Evolutionary conservation across 2,113 vertebrate species (phyloP), one percentile per base, ranked within the genome.

Genomic region (Echinops telfairi): DNA sequence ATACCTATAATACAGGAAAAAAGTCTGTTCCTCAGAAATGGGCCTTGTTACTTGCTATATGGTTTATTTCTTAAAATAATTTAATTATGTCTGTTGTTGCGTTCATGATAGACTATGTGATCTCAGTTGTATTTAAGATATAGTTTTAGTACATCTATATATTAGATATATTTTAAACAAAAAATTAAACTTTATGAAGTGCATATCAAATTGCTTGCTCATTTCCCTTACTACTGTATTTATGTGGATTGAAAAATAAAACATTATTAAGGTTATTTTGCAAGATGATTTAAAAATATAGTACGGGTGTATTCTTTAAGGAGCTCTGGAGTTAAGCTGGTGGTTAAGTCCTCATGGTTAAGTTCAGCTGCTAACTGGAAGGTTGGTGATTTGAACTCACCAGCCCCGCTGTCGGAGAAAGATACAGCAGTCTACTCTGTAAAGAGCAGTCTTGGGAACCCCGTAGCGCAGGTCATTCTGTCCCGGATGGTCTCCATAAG

Each of bases 21-120:
- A 29, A 33, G 12, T 79, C 9, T 88, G 92, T 76, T 85, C 33
- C 16, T 90, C 8, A 86, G 43, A 60, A 64, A 85, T 79, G 64
- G 88, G 17, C 33, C 43, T 27, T 86, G 19, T 53, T 90, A 60
- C 29, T 83, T 81, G 78, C 6, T 91, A 47, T 53, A 47, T 94
- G 22, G 6, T n/a, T 53, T 53, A 53, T 53, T 53, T 53, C 8
- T 86, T 92, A 95, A 31, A 89, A 58, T 90, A 76, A 88, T 95
- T 22, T 80, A 73, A 68, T 83, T 70, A 40, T 86, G 64, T 19
- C 29, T 68, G 6, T 53, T 83, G 6, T 53, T 89, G 43, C 68
- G 14, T n/a, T 4, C 0, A 83, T 16, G 66, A 47, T 86, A 71
- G 77, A 20, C 9, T 79, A 1, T 83, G 15, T 83, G 70, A 91